Conservation (phyloP, 2,797 vertebrate genomes). For the Hozukius guyotensis region DNA sequence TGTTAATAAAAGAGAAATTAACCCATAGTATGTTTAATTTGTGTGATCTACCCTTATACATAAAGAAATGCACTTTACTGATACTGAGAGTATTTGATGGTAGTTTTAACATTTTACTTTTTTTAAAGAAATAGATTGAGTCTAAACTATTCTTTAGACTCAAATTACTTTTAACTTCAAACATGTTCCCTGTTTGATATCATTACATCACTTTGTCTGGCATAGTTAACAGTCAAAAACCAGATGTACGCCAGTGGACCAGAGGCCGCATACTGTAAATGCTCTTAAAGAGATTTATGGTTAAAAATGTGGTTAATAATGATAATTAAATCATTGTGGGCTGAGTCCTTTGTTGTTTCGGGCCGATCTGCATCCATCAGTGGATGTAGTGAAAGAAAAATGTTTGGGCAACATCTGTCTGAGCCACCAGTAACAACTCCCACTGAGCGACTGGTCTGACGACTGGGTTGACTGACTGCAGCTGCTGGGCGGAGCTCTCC, state of each 20-base stretch:
- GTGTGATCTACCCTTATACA: not conserved
- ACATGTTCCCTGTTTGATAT: not conserved
- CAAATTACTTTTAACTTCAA: not conserved
- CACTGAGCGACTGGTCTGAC: constrained; percentile 11
- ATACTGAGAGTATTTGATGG: not conserved
- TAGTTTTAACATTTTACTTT: not conserved
- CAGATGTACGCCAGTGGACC: constrained; percentile 42
- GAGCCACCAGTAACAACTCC: constrained; percentile 12
- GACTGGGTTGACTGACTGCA: constrained; percentile 57
- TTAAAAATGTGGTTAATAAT: constrained; percentile 30
- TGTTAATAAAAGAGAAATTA: not conserved
- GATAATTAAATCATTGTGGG: constrained; percentile 48
- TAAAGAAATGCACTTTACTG: not conserved
- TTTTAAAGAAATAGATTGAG: not conserved
- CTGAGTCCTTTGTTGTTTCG: constrained; percentile 26
- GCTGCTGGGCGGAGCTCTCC: constrained; percentile 70
- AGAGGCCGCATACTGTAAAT: constrained; percentile 8
- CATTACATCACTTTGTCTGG: constrained; percentile 35
- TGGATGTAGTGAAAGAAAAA: constrained; percentile 33
- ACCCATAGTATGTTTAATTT: not conserved
- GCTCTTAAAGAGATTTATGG: constrained; percentile 30
- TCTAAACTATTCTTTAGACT: not conserved
- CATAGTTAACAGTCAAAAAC: constrained; percentile 26
- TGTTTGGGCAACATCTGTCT: constrained; percentile 39
- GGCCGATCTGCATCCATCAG: constrained; percentile 23